Evolutionary conservation across 2,888 invertebrate genomes (phyloP), one percentile per base, ranked within the genome.

Genomic region (Sclerodermus sp.): DNA sequence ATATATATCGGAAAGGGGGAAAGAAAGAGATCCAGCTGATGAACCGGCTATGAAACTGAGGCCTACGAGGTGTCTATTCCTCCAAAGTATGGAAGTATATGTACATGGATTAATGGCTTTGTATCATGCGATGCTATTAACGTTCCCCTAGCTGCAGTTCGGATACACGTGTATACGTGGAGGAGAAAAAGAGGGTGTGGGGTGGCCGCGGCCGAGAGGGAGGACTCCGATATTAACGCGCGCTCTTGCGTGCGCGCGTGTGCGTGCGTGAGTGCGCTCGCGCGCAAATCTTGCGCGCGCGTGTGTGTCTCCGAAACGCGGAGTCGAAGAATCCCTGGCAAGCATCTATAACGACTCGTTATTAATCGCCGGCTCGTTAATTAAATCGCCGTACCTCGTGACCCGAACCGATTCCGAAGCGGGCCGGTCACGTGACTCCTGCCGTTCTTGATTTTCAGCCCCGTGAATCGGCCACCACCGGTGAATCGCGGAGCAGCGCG

Each of bases 61-160:
- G 64, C 64, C 58, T 66, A 67, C 66, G 63, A 70, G 70, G 70
- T 71, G 70, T 70, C 70, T 68, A 69, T 71, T 69, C 67, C 70
- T 64, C 62, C 65, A 62, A 67, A 69, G 67, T 65, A 68, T 66
- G 59, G 66, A 70, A 66, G 68, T 62, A 57, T 64, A 67, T 62
- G 60, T 63, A 58, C 55, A 53, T 55, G 63, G 67, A 73, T 73
- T 73, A 71, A 73, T 73, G 71, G 68, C 59, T 54, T 59, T 58
- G 66, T 60, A 65, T 67, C 73, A 73, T 73, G 73, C 72, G 63
- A 71, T 66, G 67, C 68, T 67, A 67, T 71, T 71, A 65, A 65
- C 34, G 12, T 60, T 64, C 64, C 59, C 66, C 60, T 62, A 60
- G 64, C 62, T 64, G 62, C 64, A 59, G 70, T 68, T 68, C 62